Evolutionary conservation across 1,140 invertebrate species (phyloP), one percentile per base, ranked within the genome.

Genomic region (Choristoneura fumiferana): DNA sequence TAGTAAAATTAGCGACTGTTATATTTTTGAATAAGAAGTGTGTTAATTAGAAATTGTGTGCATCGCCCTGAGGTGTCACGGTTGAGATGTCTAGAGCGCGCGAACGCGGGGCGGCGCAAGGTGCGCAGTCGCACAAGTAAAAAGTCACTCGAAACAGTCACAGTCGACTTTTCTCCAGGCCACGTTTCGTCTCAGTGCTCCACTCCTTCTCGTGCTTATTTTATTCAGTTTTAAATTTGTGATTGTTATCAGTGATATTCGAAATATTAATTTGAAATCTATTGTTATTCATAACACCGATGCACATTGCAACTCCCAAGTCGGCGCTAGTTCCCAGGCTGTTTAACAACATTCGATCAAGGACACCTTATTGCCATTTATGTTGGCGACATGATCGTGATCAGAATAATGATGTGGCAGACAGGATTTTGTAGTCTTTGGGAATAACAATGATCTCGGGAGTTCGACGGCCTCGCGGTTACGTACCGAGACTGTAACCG

Each of bases 401-500:
- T 71, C 60, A 57, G 81, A 81, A 89, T 87, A 79, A 64, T 63
- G 56, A 79, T 77, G 55, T 69, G 54, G 64, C 62, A 69, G 62
- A 68, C 67, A 72, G 73, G 71, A 77, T 71, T 75, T 75, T 54
- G 69, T 76, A 77, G 79, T 77, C 73, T 83, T 81, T 78, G 69
- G 77, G 78, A 81, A 82, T 84, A 84, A 76, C 71, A 82, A 84
- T 86, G 75, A 63, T 64, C 12, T 18, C 29, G 62, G 65, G 69
- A 83, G 86, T 85, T 89, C 84, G 78, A 73, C 73, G 78, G 75
- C 82, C 84, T 62, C 76, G 69, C 69, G 61, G 62, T 76, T 76
- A 80, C 62, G 63, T 70, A 77, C 60, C 69, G 67, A 62, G 38
- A 70, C 74, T 69, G 57, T 40, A 10, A 57, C 62, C 54, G 37